Base-by-base conservation (phyloP, 2,888 invertebrate species). In the Meiosimyza platycephala region DNA sequence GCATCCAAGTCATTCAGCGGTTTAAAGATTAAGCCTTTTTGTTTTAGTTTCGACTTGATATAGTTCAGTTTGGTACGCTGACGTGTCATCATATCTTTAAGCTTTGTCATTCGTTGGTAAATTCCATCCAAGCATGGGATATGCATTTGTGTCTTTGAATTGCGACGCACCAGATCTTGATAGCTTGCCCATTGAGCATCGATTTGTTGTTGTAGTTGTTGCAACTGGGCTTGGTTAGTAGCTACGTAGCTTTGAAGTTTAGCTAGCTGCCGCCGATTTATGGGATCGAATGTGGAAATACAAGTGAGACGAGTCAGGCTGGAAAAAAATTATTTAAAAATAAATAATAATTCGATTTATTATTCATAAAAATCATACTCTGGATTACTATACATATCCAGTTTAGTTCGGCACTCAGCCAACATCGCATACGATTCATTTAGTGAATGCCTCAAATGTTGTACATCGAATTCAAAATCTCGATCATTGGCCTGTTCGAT, bases 141-240 rank as follows among this genome's bases (percentile, higher is more conserved):
- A 74, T 85, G 82, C 82, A 86, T 84, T 72, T 83, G 83, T 1
- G 81, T 79, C 69, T 81, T 83, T 1, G 84, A 81, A 67, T 83
- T 88, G 79, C 87, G 88, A 71, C 85, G 89, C 71, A 85, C 88
- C 59, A 90, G 85, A 77, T 90, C 88, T 80, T 90, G 90, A 80
- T 89, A 90, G 73, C 90, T 90, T 47, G 91, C 90, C 95, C 95
- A 95, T 78, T 94, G 92, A 67, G 91, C 89, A 82, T 95, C 94
- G 3, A 96, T 88, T 3, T 91, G 90, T 74, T 90, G 90, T 76
- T 92, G 91, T 0, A 93, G 92, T 81, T 94, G 92, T 3, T 90
- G 89, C 7, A 96, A 82, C 79, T 95, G 95, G 0, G 91, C 92
- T 77, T 94, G 92, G 47, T 95, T 90, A 79, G 94, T 93, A 79